Percentiles rank a stretch among this genome's conserved stretches.
phyloP scores from a whole-genome alignment of 2,888 invertebrate species.

The Gastrophysa polygoni region DNA sequence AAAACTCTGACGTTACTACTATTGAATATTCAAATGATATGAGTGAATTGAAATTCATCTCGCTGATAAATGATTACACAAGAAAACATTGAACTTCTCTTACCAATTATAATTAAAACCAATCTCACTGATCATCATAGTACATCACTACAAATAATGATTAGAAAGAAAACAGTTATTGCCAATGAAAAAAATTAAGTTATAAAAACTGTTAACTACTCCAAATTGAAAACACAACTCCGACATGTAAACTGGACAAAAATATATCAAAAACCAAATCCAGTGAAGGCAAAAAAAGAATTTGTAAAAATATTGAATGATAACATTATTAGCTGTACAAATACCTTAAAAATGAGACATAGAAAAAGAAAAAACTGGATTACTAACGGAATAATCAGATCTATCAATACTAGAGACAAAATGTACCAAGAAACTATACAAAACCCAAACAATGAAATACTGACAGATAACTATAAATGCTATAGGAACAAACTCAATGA shows the following conservation, averaged over 20 bases:
- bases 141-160: not conserved
- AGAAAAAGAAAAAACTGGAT: too few species aligned
- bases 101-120: not conserved
- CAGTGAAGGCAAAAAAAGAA: not conserved
- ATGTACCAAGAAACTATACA: not conserved
- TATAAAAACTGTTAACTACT: too few species aligned
- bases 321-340: conserved; percentile 4
- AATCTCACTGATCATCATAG: not conserved
- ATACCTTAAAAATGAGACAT: not conserved
- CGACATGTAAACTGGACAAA: not conserved
- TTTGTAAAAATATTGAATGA: conserved; percentile 3
- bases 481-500: not conserved
- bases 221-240: conserved; percentile 7
- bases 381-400: too few species aligned
- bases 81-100: not conserved
- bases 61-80: not conserved
- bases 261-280: conserved; percentile 5
- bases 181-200: not conserved
- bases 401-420: not conserved
- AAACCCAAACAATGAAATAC: not conserved
- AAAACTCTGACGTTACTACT: not conserved
- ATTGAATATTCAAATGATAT: not conserved
- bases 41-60: conserved; percentile 1
- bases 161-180: too few species aligned
- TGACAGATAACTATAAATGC: not conserved